Evolutionary conservation across 92 coral and sea anemone genomes (phyloP), one percentile per base, ranked within the genome.

Genomic region (Palythoa caribaeorum): DNA sequence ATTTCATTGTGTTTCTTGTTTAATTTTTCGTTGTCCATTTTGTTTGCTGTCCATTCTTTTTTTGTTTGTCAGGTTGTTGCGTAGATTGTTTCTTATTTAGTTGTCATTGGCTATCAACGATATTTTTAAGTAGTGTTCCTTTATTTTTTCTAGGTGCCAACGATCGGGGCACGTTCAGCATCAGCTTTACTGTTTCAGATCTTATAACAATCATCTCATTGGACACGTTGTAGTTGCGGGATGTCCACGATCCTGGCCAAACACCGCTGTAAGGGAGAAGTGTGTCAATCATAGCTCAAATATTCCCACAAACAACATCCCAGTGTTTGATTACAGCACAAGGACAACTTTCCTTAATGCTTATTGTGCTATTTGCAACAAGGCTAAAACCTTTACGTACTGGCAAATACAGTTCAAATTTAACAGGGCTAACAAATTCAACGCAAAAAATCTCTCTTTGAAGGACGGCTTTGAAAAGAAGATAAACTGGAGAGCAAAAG

Each of bases 361-460:
- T 35, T 77, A 77, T 51, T 77, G 83, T 28, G 83, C 83, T 2
- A 28, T 77, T 16, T 77, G 83, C 52, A 77, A 77, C 47, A 35
- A 17, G 15, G 83, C 83, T 12, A 53, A 15, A 17, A 53, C 52
- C 83, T 77, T 77, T 9, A 77, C 83, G 6, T 77, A 77, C 59
- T 77, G 83, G 83, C 20, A 77, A 28, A 40, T 77, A 11, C 12
- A 77, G 15, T 35, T 77, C 52, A 21, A 4, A 1, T 8, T 53
- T n/a, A 14, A 2, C 19, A 21, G 7, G 3, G 2, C 3, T 52
- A 44, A 44, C 50, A 3, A 44, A 44, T 11, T 20, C 7, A 13
- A 53, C 4, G 65, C 38, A 53, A 54, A 55, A 20, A 35, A 53
- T 16, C 12, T 9, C 12, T 51, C 83, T 3, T 13, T 77, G 59